phyloP scores from a whole-genome alignment of 2,888 invertebrate species.

The Cephus pulcher region DNA sequence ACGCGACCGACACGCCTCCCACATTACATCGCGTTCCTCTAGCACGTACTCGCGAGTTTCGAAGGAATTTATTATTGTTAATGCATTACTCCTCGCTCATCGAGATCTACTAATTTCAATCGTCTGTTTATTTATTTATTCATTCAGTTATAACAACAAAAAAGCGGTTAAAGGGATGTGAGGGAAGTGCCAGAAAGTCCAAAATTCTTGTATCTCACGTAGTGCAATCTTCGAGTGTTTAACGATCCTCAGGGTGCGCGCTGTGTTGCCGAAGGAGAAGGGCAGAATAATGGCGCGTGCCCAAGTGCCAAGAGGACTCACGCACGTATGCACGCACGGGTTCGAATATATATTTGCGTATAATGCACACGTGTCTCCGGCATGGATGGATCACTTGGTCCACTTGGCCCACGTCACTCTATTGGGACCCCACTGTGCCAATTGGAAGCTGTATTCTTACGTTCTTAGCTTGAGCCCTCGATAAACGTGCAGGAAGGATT shows the following conservation, averaged over 20 bases:
- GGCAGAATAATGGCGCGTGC: constrained; percentile 47
- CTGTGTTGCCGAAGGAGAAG: constrained; percentile 39
- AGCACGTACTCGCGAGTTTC: constrained; percentile 56
- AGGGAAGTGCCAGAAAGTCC: too few relatives aligned
- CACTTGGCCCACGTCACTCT: constrained; percentile 28
- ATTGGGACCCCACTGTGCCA: constrained; percentile 21
- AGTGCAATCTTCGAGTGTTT: constrained; percentile 33
- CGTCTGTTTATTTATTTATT: too few relatives aligned
- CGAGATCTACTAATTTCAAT: too few relatives aligned
- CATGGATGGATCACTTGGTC: constrained; percentile 28
- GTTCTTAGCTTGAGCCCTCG: too few relatives aligned
- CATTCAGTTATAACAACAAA: too few relatives aligned
- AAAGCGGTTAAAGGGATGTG: too few relatives aligned
- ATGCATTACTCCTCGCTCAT: neutral
- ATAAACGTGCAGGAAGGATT: too few relatives aligned
- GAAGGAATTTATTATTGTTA: constrained; percentile 33
- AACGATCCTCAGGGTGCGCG: constrained; percentile 36
- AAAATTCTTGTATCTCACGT: too few relatives aligned
- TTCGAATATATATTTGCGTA: too few relatives aligned
- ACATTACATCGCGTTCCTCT: constrained; percentile 43
- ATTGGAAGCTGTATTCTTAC: too few relatives aligned
- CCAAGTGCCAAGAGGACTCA: constrained; percentile 58
- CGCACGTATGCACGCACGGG: constrained; percentile 44
- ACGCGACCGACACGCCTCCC: neutral
- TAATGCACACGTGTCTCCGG: too few relatives aligned